A percentile compares a stretch with the other conserved stretches of the same genome.
phyloP scores from a whole-genome alignment of 2,888 invertebrate genomes.

The Pachliopta kotzebuea region DNA sequence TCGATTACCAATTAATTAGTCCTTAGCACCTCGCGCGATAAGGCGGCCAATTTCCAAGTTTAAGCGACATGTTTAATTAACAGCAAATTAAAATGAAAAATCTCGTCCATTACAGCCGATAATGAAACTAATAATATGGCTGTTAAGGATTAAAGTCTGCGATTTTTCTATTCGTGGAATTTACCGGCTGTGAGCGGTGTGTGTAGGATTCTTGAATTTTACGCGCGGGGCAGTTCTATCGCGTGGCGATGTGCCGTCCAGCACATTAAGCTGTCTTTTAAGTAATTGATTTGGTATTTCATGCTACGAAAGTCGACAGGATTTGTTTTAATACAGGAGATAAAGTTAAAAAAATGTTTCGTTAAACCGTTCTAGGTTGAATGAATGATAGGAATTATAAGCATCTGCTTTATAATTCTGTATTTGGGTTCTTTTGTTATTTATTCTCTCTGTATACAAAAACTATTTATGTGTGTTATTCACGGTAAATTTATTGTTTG shows the following conservation, averaged over 20 bases:
- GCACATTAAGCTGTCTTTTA: constrained; percentile 65
- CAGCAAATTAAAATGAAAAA: constrained; percentile 68
- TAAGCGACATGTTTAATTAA: constrained; percentile 56
- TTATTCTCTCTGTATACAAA: too few relatives aligned
- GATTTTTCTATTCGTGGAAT: constrained; percentile 59
- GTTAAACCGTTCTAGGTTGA: constrained; percentile 58
- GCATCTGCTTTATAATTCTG: too few relatives aligned
- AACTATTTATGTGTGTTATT: too few relatives aligned
- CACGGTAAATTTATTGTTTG: too few relatives aligned
- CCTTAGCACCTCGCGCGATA: constrained; percentile 68
- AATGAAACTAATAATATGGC: constrained; percentile 53
- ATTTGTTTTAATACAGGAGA: constrained; percentile 75
- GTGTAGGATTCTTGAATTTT: constrained; percentile 51
- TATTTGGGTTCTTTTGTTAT: too few relatives aligned
- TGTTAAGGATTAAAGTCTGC: constrained; percentile 32
- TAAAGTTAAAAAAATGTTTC: constrained; percentile 55
- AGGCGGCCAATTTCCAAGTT: constrained; percentile 47
- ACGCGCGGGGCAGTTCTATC: constrained; percentile 49
- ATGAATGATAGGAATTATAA: constrained; percentile 29
- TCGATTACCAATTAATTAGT: constrained; percentile 75
- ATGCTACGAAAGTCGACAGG: constrained; percentile 67
- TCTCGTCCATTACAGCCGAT: constrained; percentile 50
- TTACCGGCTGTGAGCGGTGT: constrained; percentile 56
- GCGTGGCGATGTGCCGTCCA: constrained; percentile 40
- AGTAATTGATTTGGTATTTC: constrained; percentile 73